phyloP scores from a whole-genome alignment of 2,888 invertebrate species.

The Salticus scenicus region DNA sequence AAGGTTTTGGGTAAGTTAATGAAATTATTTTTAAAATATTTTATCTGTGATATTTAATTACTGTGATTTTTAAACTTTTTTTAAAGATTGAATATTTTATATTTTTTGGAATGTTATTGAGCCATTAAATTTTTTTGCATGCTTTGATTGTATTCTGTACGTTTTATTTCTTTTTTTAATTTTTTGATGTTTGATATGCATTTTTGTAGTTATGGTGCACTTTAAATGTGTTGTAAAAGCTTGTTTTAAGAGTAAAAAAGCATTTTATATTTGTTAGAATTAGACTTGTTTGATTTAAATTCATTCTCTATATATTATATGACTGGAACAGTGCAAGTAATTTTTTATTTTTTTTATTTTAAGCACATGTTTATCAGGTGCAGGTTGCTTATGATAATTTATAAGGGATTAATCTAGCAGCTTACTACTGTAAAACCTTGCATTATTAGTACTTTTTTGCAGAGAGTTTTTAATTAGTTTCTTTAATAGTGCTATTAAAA shows the following conservation, averaged over 20 bases:
- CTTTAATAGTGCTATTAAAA: neutral
- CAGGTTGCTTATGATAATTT: constrained; percentile 40
- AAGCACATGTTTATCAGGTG: constrained; percentile 22
- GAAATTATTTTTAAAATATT: neutral
- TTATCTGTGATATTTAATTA: too few relatives aligned
- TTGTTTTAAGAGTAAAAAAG: neutral
- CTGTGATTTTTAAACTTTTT: constrained; percentile 9
- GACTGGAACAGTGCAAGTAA: neutral
- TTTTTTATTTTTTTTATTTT: neutral
- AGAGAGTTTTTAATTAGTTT: neutral
- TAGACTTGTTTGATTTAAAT: neutral
- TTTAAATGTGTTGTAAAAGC: constrained; percentile 1
- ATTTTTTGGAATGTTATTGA: neutral
- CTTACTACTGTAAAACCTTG: constrained; percentile 68
- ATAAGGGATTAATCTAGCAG: neutral
- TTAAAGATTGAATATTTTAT: constrained; percentile 18
- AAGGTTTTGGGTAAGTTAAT: constrained; percentile 86
- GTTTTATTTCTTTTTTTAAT: neutral
- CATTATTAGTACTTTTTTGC: constrained; percentile 13
- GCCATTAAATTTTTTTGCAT: neutral
- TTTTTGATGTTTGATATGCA: constrained; percentile 7
- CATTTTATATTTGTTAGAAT: neutral
- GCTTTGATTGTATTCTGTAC: neutral
- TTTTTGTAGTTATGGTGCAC: constrained; percentile 9
- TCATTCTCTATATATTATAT: neutral